These are phyloP conservation scores for Eupithecia dodoneata DNA, from an alignment of 2,888 invertebrate species.

Conservation along the genomic window DNA sequence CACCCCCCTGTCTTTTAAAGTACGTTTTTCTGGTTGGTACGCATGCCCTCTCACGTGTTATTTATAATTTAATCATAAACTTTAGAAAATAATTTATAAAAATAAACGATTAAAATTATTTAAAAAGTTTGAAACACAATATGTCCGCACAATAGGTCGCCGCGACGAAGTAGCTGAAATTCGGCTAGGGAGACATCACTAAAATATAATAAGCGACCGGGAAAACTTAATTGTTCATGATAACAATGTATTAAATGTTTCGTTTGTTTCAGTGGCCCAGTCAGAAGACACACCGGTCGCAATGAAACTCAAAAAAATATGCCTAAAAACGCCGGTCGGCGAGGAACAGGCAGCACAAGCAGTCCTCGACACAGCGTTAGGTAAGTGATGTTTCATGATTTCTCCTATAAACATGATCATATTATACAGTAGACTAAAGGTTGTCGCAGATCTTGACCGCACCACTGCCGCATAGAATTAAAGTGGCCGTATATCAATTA, in stretches of 20 bases:
- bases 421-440: not conserved
- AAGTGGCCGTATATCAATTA: not conserved
- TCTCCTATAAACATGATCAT: not conserved
- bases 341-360: constrained; percentile 88
- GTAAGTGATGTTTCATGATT: constrained; percentile 56
- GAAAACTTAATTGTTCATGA: not conserved
- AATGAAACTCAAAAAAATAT: constrained; percentile 89
- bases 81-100: too few relatives aligned
- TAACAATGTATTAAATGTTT: constrained; percentile 1
- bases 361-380: constrained; percentile 87
- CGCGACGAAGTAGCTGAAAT: too few relatives aligned
- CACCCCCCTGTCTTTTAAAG: too few relatives aligned
- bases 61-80: too few relatives aligned
- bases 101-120: too few relatives aligned
- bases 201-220: not conserved
- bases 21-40: too few relatives aligned
- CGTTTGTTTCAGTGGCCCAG: constrained; percentile 85
- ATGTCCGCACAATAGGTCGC: too few relatives aligned
- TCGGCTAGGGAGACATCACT: too few relatives aligned
- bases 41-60: too few relatives aligned
- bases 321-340: constrained; percentile 88
- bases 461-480: not conserved
- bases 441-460: not conserved
- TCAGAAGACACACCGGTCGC: constrained; percentile 88
- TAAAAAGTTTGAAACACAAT: too few relatives aligned